Base-by-base conservation (phyloP, 2,888 invertebrate species). In the Dicyrtoma fusca region DNA sequence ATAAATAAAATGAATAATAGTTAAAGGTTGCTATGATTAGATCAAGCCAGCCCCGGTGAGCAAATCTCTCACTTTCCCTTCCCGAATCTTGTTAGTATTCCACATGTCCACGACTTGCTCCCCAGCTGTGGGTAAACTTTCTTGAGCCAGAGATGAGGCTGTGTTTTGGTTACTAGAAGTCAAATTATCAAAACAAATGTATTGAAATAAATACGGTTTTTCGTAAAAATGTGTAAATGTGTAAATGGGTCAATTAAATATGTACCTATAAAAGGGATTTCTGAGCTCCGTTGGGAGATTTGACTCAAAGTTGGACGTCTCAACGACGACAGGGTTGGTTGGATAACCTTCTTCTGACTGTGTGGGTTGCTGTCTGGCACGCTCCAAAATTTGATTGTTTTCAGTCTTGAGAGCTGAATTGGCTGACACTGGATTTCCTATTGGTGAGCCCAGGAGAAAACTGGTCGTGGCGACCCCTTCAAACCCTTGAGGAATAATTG, bases 231-330 rank as follows among this genome's bases (percentile, higher is more conserved):
- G 34, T 34, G 34, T 34, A 34, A 34, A 34, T 34, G 34, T 34
- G 34, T 34, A 34, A 8, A 34, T 34, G 8, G 34, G 3, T 34
- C 34, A 34, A 8, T 8, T 34, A 34, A 34, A 34, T 5, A 34
- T 34, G 34, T 77, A 80, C 80, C 74, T 79, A 74, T 80, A 80
- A 73, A 80, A 80, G n/a, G 75, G 77, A 75, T 80, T 80, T 63
- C 75, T 70, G 11, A 78, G 53, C n/a, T 73, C 55, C 42, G 62
- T 69, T 13, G 80, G 80, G 13, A 80, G 70, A 26, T 69, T 75
- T 11, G 76, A 70, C 34, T 80, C 80, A 61, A 72, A 78, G 0
- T 74, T 71, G 0, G 74, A 57, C 5, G 77, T 74, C 42, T 75
- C 74, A 1, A 74, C 75, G 1, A 80, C 79, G 6, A 77, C 75